Evolutionary conservation across 2,797 vertebrate genomes (phyloP), one percentile per base, ranked within the genome.

Genomic region (Discoglossus pictus): DNA sequence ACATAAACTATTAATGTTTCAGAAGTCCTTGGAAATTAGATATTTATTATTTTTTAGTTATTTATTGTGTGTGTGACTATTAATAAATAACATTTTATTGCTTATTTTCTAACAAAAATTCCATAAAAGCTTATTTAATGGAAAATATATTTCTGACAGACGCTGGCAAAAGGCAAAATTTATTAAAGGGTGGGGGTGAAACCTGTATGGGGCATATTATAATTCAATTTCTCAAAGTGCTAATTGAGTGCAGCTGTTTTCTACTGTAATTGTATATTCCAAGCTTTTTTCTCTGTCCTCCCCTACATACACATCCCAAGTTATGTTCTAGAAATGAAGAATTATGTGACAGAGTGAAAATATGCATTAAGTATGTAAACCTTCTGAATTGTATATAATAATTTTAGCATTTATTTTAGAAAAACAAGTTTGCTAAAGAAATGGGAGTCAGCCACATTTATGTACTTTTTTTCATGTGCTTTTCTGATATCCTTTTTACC

Each of bases 181-280:
- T 13, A 13, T 40, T 40, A n/a, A n/a, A 40, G n/a, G 2, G 13
- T 16, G 6, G 16, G 5, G 39, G 7, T n/a, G 16, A n/a, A 40
- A 40, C n/a, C 12, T 4, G 9, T 6, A 40, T 12, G 10, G 15
- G 17, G 12, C 16, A 63, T 63, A 13, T 23, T 40, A 38, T 40
- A 27, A 46, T 52, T 23, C 6, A 13, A 13, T 46, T 34, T 50
- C 35, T 52, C 35, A 2, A 8, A 20, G n/a, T 42, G 23, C 31
- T 63, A 40, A 63, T 47, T 27, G 15, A 39, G 42, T 27, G 18
- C 60, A 63, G 60, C 60, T 63, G 60, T 6, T n/a, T 21, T 21
- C 34, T 23, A 16, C 15, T 40, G 60, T 51, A 63, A 63, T 23
- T 1, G 18, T 63, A 52, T 47, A 52, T 42, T 6, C 6, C 47